These are phyloP conservation scores for Mycalesis mineus DNA, from an alignment of 2,888 invertebrate genomes.

Conservation along the genomic window DNA sequence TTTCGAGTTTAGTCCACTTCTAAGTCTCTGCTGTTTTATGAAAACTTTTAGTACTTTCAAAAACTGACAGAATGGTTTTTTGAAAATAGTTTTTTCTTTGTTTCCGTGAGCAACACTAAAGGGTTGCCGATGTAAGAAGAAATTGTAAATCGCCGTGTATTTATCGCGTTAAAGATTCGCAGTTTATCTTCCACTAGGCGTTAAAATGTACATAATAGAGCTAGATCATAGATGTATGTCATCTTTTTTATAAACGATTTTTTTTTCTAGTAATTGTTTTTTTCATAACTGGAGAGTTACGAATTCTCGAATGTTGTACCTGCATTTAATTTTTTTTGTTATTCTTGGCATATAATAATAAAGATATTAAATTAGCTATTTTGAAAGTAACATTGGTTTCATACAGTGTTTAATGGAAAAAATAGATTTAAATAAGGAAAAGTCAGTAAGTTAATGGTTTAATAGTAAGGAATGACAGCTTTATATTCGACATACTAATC, in stretches of 20 bases:
- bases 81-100: too few species aligned
- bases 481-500: constrained; percentile 67
- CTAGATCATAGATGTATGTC: constrained; percentile 64
- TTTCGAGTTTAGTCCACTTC: too few species aligned
- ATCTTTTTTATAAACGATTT: constrained; percentile 61
- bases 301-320: constrained; percentile 79
- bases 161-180: constrained; percentile 43
- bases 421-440: constrained; percentile 65
- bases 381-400: constrained; percentile 61
- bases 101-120: too few species aligned
- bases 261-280: constrained; percentile 72
- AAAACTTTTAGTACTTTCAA: too few species aligned
- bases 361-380: constrained; percentile 66
- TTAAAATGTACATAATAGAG: constrained; percentile 69
- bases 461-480: constrained; percentile 72
- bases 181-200: constrained; percentile 77
- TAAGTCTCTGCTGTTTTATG: too few species aligned
- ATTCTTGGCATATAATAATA: constrained; percentile 75
- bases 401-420: constrained; percentile 39
- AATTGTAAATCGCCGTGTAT: not conserved
- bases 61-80: too few species aligned
- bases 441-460: constrained; percentile 70
- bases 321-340: constrained; percentile 77
- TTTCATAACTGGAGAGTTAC: constrained; percentile 71
- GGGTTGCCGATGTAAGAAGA: not conserved